Base-by-base conservation (phyloP, 2,888 invertebrate genomes). In the Leucophenga maculata region DNA sequence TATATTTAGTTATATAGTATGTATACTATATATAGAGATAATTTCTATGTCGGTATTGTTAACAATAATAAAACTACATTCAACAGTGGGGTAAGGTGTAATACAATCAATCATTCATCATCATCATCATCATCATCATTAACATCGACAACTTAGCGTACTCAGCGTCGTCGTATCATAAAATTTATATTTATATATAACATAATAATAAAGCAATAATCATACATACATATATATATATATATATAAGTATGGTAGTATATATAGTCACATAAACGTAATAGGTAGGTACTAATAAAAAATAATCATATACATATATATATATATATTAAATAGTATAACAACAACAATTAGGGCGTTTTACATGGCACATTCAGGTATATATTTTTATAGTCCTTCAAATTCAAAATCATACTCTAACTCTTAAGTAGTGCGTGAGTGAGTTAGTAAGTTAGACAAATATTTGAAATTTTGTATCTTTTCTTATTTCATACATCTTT, bases 311-410 rank as follows among this genome's bases (percentile, higher is more conserved):
- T 69, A 32, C 66, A 60, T 64, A 72, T 18, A 9, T 66, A 32
- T 72, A 73, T 68, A 75, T 60, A 67, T 72, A 74, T 32, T 68
- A 18, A 65, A 55, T 72, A 70, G 54, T 70, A 72, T 66, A 83
- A 83, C 84, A 83, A 82, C 74, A 78, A 79, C 75, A 74, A 77
- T 69, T 75, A 74, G 81, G 79, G 77, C 75, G 26, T 77, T 64
- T 74, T 75, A 78, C 73, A 81, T 84, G 82, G 82, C 82, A 83
- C 82, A 84, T 83, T 81, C 76, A 83, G 75, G 78, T 78, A 70
- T 72, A 64, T 77, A 74, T 64, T 50, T 55, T 74, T 72, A 68
- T 73, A 79, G 69, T 75, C 78, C 74, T 46, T 14, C 65, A 57
- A 39, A 39, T 59, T 46, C 39, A 39, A 39, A 39, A 3, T 26